Evolutionary conservation across 1,140 invertebrate genomes (phyloP).

Genomic region (Drosophila pectinifera): DNA sequence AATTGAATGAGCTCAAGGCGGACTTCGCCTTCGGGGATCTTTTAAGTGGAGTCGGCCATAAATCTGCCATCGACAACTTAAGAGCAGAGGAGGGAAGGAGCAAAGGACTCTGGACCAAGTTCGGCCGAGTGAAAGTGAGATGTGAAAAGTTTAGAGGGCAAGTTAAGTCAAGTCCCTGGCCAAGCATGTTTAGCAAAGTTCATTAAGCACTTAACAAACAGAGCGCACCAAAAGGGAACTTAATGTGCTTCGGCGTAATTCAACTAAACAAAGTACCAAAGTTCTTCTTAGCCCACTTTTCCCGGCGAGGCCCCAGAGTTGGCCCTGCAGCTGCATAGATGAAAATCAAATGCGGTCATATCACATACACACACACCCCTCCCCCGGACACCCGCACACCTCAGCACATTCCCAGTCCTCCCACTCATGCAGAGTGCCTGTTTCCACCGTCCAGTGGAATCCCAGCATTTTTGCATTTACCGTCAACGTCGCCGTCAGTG

Average conservation of each 20-base stretch:
- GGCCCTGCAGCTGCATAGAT: slow-evolving; percentile 35
- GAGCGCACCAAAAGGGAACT: slow-evolving; percentile 43
- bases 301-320: slow-evolving; percentile 13
- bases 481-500: slow-evolving; percentile 49
- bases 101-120: slow-evolving; percentile 23
- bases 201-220: slow-evolving; percentile 63
- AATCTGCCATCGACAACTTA: slow-evolving; percentile 21
- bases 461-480: slow-evolving; percentile 56
- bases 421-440: slow-evolving; percentile 18
- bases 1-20: slow-evolving; percentile 33
- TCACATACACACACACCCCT: slow-evolving; percentile 10
- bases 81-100: background rate
- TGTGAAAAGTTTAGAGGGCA: slow-evolving; percentile 51
- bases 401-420: slow-evolving; percentile 22
- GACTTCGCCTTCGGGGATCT: background rate
- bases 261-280: slow-evolving; percentile 63
- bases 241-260: slow-evolving; percentile 59
- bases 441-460: slow-evolving; percentile 31
- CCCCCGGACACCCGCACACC: background rate
- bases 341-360: slow-evolving; percentile 55
- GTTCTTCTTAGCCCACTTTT: slow-evolving; percentile 44
- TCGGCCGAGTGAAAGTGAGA: slow-evolving; percentile 56
- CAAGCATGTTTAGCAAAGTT: slow-evolving; percentile 57
- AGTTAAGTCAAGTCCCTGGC: slow-evolving; percentile 47
- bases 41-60: slow-evolving; percentile 13